These are phyloP conservation scores for Clarias fuscus DNA, from an alignment of 2,797 vertebrate species.

Conservation along the genomic window DNA sequence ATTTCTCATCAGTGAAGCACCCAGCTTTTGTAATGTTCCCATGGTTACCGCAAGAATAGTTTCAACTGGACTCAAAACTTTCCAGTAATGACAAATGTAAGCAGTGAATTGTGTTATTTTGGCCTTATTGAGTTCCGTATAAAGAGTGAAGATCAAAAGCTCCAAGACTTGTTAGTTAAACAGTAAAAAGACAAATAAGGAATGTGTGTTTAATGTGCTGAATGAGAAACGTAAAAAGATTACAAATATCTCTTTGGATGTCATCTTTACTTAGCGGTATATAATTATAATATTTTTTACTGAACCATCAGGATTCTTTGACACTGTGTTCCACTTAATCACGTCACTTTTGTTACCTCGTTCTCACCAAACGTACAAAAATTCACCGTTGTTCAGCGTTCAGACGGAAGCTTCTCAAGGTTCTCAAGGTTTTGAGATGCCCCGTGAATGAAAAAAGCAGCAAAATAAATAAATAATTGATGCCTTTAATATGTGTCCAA, in stretches of 20 bases:
- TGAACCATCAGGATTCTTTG: not conserved
- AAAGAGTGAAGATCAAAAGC: not conserved
- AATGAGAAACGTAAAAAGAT: not conserved
- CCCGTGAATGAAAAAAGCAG: not conserved
- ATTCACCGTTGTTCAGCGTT: not conserved
- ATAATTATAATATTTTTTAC: not conserved
- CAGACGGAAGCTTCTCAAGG: not conserved
- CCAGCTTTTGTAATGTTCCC: not conserved
- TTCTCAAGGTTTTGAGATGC: not conserved
- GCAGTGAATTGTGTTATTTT: not conserved
- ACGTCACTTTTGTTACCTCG: not conserved
- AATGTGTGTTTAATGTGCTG: not conserved
- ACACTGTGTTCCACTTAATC: not conserved
- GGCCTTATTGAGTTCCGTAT: not conserved
- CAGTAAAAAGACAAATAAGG: not conserved
- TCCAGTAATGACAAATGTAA: not conserved
- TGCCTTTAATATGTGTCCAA: too few species aligned
- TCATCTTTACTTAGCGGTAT: not conserved
- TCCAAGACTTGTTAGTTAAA: not conserved
- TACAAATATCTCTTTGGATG: not conserved
- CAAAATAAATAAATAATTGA: not conserved
- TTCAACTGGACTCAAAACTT: not conserved
- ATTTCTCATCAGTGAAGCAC: not conserved
- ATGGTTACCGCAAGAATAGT: not conserved
- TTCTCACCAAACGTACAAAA: too few species aligned